Evolutionary conservation across 2,888 invertebrate species (phyloP).

Genomic region (Dendrolimus houi): DNA sequence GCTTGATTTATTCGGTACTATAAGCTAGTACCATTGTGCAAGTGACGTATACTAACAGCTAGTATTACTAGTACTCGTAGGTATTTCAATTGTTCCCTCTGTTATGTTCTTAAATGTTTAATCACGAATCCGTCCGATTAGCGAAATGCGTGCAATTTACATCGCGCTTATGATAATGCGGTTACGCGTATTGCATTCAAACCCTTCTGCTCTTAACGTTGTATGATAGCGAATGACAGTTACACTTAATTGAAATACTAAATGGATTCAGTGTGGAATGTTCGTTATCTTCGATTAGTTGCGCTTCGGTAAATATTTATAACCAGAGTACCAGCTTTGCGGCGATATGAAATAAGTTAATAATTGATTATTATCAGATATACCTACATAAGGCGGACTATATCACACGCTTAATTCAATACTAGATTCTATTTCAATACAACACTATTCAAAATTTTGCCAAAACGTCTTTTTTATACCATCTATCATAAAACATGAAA

Average conservation of each 20-base stretch:
- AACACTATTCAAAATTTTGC: no score
- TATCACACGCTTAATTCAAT: no score
- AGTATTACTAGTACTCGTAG: no score
- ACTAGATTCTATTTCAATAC: no score
- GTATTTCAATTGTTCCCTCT: not conserved
- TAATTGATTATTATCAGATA: no score
- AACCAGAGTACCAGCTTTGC: not conserved
- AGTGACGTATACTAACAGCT: no score
- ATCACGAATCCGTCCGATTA: constrained; percentile 44
- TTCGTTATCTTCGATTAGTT: constrained; percentile 3
- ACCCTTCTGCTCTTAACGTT: constrained; percentile 31
- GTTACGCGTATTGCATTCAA: constrained; percentile 54
- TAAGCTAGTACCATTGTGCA: no score
- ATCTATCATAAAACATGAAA: no score
- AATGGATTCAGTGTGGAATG: not conserved
- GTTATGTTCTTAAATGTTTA: constrained; percentile 9
- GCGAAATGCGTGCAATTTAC: constrained; percentile 54
- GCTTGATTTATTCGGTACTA: no score
- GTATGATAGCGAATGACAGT: constrained; percentile 33
- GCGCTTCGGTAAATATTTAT: constrained; percentile 3
- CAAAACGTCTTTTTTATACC: no score
- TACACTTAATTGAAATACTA: constrained; percentile 36
- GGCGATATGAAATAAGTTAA: no score
- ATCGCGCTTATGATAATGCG: constrained; percentile 54
- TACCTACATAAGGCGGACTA: no score